Evolutionary conservation across 1,140 invertebrate species (phyloP).

Genomic region (Bradynema listronoti): DNA sequence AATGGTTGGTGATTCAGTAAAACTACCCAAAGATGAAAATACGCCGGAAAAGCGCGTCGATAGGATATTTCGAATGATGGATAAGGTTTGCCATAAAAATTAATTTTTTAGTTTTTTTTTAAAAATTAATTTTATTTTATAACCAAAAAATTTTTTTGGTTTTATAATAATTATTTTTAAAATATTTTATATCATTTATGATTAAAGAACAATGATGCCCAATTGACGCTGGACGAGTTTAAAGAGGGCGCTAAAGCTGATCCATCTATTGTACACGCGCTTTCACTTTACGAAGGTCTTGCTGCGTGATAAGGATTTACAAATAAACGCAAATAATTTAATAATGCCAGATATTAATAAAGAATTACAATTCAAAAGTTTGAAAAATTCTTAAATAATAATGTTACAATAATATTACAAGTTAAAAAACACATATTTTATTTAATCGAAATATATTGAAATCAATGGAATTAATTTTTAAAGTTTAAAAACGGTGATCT

Average conservation of each 20-base stretch:
- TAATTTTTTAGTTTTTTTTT: background rate
- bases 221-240: conserved; percentile 92
- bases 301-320: no score
- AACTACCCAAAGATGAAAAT: conserved; percentile 67
- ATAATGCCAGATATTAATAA: background rate
- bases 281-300: conserved; percentile 62
- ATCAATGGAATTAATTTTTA: background rate
- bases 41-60: conserved; percentile 89
- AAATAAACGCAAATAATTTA: conserved; percentile 3
- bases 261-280: conserved; percentile 88
- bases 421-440: conserved; percentile 2
- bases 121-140: background rate
- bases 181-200: background rate
- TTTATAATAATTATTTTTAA: conserved; percentile 27
- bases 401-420: background rate
- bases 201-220: conserved; percentile 83
- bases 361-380: background rate
- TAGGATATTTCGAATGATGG: conserved; percentile 95
- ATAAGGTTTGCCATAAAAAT: conserved; percentile 63
- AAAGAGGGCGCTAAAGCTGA: conserved; percentile 95
- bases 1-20: conserved; percentile 70
- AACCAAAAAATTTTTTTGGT: conserved; percentile 12
- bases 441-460: background rate
- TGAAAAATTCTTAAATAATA: background rate
- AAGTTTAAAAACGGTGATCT: background rate